These are phyloP conservation scores for Ptychochromis oligacanthus DNA, from an alignment of 2,113 vertebrate species.

Conservation along the genomic window DNA sequence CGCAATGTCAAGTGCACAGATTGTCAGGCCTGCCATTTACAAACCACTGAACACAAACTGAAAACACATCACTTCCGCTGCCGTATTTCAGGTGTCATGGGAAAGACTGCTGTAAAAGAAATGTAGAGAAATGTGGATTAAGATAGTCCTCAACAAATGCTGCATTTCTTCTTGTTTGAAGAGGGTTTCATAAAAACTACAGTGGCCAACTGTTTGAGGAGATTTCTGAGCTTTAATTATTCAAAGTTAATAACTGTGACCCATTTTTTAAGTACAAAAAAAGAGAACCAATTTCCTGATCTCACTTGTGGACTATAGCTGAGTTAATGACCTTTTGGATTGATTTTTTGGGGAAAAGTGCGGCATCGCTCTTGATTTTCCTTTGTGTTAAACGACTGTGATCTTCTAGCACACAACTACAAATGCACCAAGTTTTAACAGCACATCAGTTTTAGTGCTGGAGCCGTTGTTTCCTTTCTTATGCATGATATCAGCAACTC, in stretches of 20 bases:
- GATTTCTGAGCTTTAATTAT: accelerated
- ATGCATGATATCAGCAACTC: no score
- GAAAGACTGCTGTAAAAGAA: background rate
- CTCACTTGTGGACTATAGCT: no score
- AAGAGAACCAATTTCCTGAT: background rate
- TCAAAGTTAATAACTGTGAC: background rate
- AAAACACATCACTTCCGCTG: slow-evolving; percentile 14
- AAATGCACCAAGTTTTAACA: background rate
- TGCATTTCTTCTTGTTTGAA: background rate
- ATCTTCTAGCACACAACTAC: background rate
- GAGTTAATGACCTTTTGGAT: background rate
- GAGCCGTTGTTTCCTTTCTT: background rate
- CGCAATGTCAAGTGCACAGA: background rate
- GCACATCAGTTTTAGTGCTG: background rate
- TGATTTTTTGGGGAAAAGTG: background rate
- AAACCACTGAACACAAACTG: background rate
- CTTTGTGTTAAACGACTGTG: background rate
- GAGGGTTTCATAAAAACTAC: background rate
- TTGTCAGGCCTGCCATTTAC: background rate
- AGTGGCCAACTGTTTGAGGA: background rate
- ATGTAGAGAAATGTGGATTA: background rate
- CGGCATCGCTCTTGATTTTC: background rate
- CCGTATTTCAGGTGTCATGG: background rate
- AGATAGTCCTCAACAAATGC: background rate
- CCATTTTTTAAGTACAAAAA: background rate